Conservation (phyloP, 2,888 invertebrate species). For the Tubulanus polymorphus region DNA sequence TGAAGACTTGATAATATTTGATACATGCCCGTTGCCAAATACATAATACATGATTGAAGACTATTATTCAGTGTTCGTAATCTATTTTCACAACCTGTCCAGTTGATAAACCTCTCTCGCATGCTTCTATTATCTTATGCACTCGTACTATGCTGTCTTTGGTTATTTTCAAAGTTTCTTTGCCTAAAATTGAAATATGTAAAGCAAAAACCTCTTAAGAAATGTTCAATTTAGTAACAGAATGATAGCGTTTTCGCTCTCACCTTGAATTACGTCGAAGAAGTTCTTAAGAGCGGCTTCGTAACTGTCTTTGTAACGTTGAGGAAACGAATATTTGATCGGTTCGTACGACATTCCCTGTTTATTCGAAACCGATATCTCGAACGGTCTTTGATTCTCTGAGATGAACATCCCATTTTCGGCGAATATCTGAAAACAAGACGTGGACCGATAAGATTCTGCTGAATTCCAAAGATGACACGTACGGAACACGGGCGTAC, state of each 20-base stretch:
- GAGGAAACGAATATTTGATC: conserved; percentile 18
- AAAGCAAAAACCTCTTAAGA: too few species aligned
- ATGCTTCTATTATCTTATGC: neutral
- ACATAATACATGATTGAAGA: too few species aligned
- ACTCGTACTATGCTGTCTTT: neutral
- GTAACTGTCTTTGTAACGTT: conserved; percentile 22
- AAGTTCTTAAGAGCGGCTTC: conserved; percentile 19
- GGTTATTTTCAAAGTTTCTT: neutral
- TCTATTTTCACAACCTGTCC: neutral
- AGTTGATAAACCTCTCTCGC: neutral
- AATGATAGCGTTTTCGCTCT: neutral
- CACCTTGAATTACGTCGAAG: conserved; percentile 19
- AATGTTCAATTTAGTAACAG: neutral
- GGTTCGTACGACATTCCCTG: conserved; percentile 9
- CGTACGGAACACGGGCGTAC: neutral
- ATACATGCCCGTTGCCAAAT: too few species aligned
- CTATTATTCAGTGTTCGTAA: too few species aligned
- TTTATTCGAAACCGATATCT: conserved; percentile 1
- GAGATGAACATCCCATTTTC: conserved; percentile 23
- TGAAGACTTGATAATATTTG: too few species aligned
- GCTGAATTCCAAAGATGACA: neutral
- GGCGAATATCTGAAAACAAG: conserved; percentile 20
- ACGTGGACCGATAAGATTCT: neutral
- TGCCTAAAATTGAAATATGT: too few species aligned
- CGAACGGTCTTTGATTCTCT: conserved; percentile 20